Conservation (phyloP, 2,113 vertebrate species). For the Tachuris rubrigastra region DNA sequence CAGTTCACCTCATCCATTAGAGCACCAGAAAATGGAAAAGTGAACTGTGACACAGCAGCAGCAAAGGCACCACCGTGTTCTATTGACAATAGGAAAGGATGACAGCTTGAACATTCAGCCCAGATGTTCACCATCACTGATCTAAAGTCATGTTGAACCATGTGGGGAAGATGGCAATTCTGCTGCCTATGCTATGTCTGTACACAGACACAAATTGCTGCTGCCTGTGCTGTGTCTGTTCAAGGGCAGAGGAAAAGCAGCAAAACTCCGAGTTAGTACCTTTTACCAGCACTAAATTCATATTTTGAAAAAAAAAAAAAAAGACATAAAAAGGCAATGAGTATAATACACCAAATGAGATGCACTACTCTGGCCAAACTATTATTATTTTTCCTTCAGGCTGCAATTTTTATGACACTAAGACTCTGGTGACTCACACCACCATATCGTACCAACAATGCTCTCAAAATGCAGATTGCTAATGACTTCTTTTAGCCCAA, state of each 20-base stretch:
- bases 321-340: background rate
- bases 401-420: background rate
- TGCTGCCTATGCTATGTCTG: background rate
- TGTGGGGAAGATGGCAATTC: background rate
- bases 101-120: accelerated
- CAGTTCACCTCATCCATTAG: background rate
- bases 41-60: background rate
- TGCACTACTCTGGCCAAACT: background rate
- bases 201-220: background rate
- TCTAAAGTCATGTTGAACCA: background rate
- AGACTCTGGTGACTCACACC: slow-evolving; percentile 35
- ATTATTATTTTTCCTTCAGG: background rate
- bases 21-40: background rate
- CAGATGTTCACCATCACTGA: background rate
- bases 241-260: background rate
- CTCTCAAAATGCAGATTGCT: slow-evolving; percentile 39
- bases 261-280: background rate
- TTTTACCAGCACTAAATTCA: background rate
- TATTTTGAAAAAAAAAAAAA: background rate
- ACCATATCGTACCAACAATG: slow-evolving; percentile 16
- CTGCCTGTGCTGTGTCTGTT: background rate
- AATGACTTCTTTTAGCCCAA: slow-evolving; percentile 11
- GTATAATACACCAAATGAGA: background rate
- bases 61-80: background rate
- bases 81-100: background rate